Evolutionary conservation across 1,140 invertebrate genomes (phyloP), one percentile per base, ranked within the genome.

Genomic region (Euwallacea fornicatus): DNA sequence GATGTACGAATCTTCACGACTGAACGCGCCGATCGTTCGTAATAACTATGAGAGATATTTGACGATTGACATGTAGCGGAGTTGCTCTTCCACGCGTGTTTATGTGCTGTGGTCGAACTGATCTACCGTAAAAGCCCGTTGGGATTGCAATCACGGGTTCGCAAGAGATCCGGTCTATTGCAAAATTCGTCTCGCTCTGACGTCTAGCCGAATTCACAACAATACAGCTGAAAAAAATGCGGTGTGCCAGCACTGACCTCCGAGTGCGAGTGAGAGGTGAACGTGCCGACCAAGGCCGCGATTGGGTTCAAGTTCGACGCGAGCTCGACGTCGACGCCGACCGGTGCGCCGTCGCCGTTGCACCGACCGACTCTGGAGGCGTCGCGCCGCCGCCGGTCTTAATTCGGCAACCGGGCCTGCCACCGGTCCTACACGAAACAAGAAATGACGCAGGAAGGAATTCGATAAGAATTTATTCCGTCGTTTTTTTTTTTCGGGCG

Each of bases 81-180:
- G 21, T 33, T 33, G 21, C 1, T 33, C 21, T 33, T 33, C 21
- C 4, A 33, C 21, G 21, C 21, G 21, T 33, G 21, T 33, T 33
- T 33, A 33, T 33, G 21, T 33, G 1, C 21, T 33, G 21, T 33
- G 21, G 4, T 21, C 16, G 46, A 65, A 53, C 63, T 65, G 63
- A 65, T 65, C 63, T 65, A 65, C 63, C 46, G n/a, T 54, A 65
- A 54, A 65, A n/a, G 43, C 53, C 15, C 41, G 47, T 65, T 65
- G n/a, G 16, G n/a, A 53, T 65, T n/a, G n/a, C 47, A 65, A 42
- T 65, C 7, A 50, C 63, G 4, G 16, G 63, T 65, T 65, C 63
- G 63, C 63, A 65, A 65, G 63, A 65, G 54, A 65, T 65, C 63
- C 63, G 63, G 63, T 65, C 63, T 65, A 65, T 65, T 65, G 63